Conservation (phyloP, 2,888 invertebrate species). For the Calephelis perditalis region DNA sequence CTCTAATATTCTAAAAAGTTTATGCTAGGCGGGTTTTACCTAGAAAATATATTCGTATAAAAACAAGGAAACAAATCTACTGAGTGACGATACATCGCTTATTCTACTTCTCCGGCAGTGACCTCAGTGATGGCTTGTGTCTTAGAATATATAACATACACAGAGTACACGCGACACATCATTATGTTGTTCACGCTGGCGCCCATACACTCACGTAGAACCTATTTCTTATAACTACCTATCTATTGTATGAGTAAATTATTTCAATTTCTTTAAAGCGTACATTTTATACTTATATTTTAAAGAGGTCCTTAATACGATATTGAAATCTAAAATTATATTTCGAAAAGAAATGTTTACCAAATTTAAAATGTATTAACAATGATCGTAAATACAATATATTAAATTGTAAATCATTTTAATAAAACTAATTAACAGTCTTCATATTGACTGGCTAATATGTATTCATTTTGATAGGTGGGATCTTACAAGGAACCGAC, state of each 20-base stretch:
- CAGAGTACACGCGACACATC: conserved; percentile 18
- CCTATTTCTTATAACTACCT: conserved; percentile 72
- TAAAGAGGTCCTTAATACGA: conserved; percentile 65
- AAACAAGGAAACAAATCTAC: conserved; percentile 29
- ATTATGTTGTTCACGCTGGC: conserved; percentile 27
- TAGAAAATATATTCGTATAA: conserved; percentile 40
- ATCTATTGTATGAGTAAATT: conserved; percentile 70
- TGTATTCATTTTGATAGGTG: conserved; percentile 50
- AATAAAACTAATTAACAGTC: conserved; percentile 74
- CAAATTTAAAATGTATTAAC: conserved; percentile 47
- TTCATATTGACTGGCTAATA: conserved; percentile 68
- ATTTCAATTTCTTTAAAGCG: conserved; percentile 76
- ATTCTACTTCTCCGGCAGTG: conserved; percentile 58
- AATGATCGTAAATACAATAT: conserved; percentile 44
- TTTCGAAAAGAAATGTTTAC: conserved; percentile 26
- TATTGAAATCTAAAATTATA: conserved; percentile 51
- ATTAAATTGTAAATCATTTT: conserved; percentile 57
- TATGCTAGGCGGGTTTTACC: conserved; percentile 35
- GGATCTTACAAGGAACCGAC: conserved; percentile 61
- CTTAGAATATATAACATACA: conserved; percentile 25
- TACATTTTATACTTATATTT: conserved; percentile 74
- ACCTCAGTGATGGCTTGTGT: conserved; percentile 49
- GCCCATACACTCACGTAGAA: conserved; percentile 57
- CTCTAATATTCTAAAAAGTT: conserved; percentile 46
- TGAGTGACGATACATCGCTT: conserved; percentile 42